Percentiles rank a stretch among this genome's conserved stretches.
Conservation (phyloP, 2,113 vertebrate genomes). For the Henicopernis longicauda region DNA sequence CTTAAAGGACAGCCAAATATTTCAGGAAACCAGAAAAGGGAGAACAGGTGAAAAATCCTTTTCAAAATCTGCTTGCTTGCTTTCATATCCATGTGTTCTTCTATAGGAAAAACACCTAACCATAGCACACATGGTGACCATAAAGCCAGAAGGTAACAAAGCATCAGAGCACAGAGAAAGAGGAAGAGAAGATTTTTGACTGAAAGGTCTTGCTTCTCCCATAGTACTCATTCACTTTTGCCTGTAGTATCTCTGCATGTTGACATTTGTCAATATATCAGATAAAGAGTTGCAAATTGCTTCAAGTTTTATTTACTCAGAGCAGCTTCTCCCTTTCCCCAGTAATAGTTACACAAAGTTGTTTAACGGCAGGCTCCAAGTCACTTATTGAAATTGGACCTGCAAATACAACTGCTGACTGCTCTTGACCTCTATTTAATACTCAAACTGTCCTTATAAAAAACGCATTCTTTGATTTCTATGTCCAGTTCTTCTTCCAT, state of each 20-base stretch:
- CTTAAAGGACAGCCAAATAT: not conserved
- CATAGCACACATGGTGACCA: not conserved
- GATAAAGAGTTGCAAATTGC: slow-evolving; percentile 5
- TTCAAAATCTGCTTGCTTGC: not conserved
- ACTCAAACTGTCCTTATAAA: not conserved
- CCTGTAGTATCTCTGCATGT: not conserved
- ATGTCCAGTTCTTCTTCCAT: not conserved
- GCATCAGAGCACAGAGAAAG: not conserved
- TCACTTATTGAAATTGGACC: not conserved
- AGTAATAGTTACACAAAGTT: not conserved
- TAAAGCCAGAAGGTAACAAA: not conserved
- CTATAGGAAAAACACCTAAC: not conserved
- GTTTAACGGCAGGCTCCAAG: not conserved
- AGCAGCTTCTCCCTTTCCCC: not conserved
- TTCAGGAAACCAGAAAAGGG: not conserved
- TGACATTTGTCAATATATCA: not conserved
- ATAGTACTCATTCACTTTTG: not conserved
- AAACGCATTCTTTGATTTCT: not conserved
- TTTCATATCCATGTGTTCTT: not conserved
- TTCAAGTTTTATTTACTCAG: slow-evolving; percentile 3
- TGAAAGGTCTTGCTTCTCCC: not conserved
- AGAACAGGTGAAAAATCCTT: not conserved
- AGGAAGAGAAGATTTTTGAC: not conserved
- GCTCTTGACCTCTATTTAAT: not conserved
- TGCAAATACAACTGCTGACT: not conserved